These are phyloP conservation scores for Papilio protenor DNA, from an alignment of 2,888 invertebrate species.

Conservation along the genomic window DNA sequence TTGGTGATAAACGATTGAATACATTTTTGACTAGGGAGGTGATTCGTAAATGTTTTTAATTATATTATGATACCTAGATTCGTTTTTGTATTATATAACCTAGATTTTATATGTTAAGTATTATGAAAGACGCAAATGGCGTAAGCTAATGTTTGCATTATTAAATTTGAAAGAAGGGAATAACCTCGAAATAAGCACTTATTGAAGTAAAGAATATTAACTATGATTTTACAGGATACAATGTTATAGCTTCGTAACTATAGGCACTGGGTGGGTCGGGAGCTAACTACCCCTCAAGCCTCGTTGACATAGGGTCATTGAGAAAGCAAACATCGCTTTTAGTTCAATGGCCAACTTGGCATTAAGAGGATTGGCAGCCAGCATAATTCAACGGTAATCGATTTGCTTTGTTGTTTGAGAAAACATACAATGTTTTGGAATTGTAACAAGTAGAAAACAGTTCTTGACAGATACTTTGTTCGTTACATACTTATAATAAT, in stretches of 20 bases:
- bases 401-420: constrained; percentile 40
- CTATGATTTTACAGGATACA: not conserved
- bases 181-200: not conserved
- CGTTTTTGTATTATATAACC: no score
- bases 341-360: constrained; percentile 69
- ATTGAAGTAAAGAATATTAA: not conserved
- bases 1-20: no score
- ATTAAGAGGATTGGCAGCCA: constrained; percentile 74
- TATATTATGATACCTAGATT: no score
- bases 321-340: constrained; percentile 70
- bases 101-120: no score
- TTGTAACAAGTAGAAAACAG: not conserved
- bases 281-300: constrained; percentile 56
- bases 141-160: not conserved
- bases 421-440: constrained; percentile 24
- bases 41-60: no score
- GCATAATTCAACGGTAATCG: constrained; percentile 49
- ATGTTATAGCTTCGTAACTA: not conserved
- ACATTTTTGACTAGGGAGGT: no score
- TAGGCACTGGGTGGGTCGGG: constrained; percentile 20
- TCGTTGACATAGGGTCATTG: constrained; percentile 68
- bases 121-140: no score
- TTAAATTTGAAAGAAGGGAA: not conserved
- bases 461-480: not conserved
- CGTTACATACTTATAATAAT: not conserved